phyloP scores from a whole-genome alignment of 2,113 vertebrate genomes.

The Oreochromis niloticus region DNA sequence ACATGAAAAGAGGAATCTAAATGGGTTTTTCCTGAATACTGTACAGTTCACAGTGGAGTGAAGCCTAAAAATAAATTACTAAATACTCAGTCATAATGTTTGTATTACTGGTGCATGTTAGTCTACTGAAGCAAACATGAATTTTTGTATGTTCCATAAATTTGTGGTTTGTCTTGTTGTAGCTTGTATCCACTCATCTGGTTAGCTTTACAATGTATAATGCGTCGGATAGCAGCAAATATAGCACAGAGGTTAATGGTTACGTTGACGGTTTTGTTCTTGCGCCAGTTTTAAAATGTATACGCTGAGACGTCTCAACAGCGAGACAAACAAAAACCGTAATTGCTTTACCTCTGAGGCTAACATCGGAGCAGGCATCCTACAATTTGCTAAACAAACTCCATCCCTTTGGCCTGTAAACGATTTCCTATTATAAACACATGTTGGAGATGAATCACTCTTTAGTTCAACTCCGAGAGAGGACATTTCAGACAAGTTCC shows the following conservation, averaged over 20 bases:
- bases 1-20: background rate
- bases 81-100: background rate
- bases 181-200: background rate
- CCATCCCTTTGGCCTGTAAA: conserved; percentile 43
- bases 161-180: background rate
- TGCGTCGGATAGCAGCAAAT: background rate
- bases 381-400: conserved; percentile 49
- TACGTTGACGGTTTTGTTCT: background rate
- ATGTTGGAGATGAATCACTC: conserved; percentile 59
- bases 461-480: conserved; percentile 39
- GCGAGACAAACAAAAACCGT: conserved; percentile 11
- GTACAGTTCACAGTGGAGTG: background rate
- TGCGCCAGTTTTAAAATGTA: background rate
- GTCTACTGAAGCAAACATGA: background rate
- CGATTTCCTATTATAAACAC: conserved; percentile 58
- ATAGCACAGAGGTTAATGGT: background rate
- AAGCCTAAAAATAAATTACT: background rate
- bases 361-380: conserved; percentile 14
- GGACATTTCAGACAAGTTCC: conserved; percentile 60
- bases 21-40: background rate
- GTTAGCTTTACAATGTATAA: background rate
- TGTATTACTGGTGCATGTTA: background rate
- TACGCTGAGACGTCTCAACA: background rate
- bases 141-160: background rate
- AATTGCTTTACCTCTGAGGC: conserved; percentile 2